Evolutionary conservation across 2,113 vertebrate species (phyloP).

Genomic region (Anguilla rostrata): DNA sequence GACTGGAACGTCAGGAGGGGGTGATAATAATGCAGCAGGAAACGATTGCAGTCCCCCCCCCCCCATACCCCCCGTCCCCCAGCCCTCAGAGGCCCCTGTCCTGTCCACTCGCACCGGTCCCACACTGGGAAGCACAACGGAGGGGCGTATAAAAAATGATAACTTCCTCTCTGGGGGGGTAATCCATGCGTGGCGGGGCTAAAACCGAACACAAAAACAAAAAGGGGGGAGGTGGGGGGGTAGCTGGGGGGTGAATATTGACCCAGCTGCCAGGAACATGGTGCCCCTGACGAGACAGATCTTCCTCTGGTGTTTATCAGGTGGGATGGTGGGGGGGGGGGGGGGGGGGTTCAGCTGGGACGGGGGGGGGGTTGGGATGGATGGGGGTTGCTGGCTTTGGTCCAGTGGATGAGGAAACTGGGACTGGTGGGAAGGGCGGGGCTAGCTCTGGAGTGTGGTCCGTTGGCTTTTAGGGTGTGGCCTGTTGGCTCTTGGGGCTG

Average conservation of each 20-base stretch:
- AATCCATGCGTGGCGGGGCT: background rate
- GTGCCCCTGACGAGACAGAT: background rate
- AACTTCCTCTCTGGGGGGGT: background rate
- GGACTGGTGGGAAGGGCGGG: too few species aligned
- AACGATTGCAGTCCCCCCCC: conserved; percentile 10
- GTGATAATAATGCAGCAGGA: conserved; percentile 35
- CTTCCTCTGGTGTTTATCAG: background rate
- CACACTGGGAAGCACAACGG: background rate
- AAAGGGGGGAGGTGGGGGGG: too few species aligned
- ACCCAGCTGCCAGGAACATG: background rate
- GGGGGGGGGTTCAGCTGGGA: too few species aligned
- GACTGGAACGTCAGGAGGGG: conserved; percentile 37
- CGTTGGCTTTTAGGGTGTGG: too few species aligned
- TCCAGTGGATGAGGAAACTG: too few species aligned
- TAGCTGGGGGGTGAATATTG: background rate
- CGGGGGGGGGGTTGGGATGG: background rate
- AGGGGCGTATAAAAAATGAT: background rate
- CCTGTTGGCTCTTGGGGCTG: too few species aligned
- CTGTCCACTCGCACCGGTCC: background rate
- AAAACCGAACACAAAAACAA: background rate
- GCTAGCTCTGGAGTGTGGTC: too few species aligned
- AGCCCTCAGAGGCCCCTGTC: background rate
- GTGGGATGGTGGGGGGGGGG: conserved; percentile 1
- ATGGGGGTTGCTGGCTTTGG: too few species aligned
- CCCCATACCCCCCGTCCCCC: background rate